These are phyloP conservation scores for Antechinus flavipes DNA, from an alignment of 2,113 vertebrate species.

Conservation along the genomic window DNA sequence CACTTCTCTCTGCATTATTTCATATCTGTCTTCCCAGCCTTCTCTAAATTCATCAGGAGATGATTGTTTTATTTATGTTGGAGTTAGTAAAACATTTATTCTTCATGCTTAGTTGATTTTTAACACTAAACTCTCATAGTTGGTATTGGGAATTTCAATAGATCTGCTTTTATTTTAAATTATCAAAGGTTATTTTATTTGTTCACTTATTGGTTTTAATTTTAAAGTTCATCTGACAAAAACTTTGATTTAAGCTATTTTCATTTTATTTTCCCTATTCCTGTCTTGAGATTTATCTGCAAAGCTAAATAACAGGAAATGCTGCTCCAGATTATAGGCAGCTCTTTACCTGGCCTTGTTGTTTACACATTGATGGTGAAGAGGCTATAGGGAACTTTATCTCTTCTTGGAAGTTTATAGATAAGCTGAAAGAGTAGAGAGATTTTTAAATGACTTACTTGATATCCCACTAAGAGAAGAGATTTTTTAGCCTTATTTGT, in stretches of 20 bases:
- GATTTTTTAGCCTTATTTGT: not conserved
- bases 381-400: constrained; percentile 21
- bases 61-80: not conserved
- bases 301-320: constrained; percentile 63
- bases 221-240: constrained; percentile 50
- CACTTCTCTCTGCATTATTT: not conserved
- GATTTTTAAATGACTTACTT: constrained; percentile 36
- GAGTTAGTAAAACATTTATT: not conserved
- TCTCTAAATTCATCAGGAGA: not conserved
- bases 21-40: not conserved
- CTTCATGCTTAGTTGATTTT: constrained; percentile 4
- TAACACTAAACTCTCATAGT: not conserved
- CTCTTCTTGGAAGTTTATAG: constrained; percentile 55
- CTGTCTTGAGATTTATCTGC: constrained; percentile 64
- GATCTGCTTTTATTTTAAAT: constrained; percentile 15
- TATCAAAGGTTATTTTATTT: constrained; percentile 15
- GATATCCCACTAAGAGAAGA: constrained; percentile 45
- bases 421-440: constrained; percentile 34
- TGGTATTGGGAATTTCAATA: not conserved
- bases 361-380: constrained; percentile 48
- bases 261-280: constrained; percentile 60
- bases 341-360: constrained; percentile 60
- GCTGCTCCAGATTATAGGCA: constrained; percentile 46
- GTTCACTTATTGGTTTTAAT: constrained; percentile 33
- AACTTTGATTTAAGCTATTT: constrained; percentile 54